Percentiles rank a stretch among this genome's conserved stretches.
phyloP scores from a whole-genome alignment of 2,888 invertebrate genomes.

The Plemyria rubiginata region DNA sequence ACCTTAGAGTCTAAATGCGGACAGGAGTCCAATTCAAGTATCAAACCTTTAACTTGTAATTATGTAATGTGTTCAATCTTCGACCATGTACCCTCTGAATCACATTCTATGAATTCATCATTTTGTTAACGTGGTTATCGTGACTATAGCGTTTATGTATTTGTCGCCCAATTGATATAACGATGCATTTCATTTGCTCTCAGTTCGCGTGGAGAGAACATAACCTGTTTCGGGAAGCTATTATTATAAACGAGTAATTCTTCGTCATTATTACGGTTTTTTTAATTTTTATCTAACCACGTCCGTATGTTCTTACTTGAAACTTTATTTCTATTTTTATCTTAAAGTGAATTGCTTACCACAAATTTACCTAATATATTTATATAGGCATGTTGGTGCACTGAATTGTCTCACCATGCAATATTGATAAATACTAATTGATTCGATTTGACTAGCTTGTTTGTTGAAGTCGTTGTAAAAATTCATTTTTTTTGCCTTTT shows the following conservation, averaged over 20 bases:
- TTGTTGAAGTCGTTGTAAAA: constrained; percentile 44
- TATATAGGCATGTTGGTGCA: constrained; percentile 76
- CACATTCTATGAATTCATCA: not conserved
- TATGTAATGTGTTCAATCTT: too few relatives aligned
- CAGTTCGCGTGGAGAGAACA: constrained; percentile 98
- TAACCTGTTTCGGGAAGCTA: constrained; percentile 98
- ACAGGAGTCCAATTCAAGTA: too few relatives aligned
- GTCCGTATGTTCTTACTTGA: constrained; percentile 56
- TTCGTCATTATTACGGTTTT: constrained; percentile 79
- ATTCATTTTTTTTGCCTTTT: constrained; percentile 57
- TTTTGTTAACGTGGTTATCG: not conserved
- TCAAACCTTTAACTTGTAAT: too few relatives aligned
- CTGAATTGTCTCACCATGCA: constrained; percentile 59
- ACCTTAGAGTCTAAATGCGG: too few relatives aligned
- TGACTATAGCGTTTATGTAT: not conserved
- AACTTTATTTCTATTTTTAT: constrained; percentile 44
- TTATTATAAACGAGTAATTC: constrained; percentile 93
- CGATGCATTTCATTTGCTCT: constrained; percentile 72
- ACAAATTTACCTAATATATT: constrained; percentile 55
- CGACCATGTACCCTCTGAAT: not conserved
- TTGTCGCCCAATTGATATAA: constrained; percentile 54
- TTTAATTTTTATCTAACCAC: constrained; percentile 70
- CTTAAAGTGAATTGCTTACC: constrained; percentile 36
- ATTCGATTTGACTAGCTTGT: constrained; percentile 23
- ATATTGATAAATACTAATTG: constrained; percentile 39